Evolutionary conservation across 2,888 invertebrate genomes (phyloP).

Genomic region (Sesia apiformis): DNA sequence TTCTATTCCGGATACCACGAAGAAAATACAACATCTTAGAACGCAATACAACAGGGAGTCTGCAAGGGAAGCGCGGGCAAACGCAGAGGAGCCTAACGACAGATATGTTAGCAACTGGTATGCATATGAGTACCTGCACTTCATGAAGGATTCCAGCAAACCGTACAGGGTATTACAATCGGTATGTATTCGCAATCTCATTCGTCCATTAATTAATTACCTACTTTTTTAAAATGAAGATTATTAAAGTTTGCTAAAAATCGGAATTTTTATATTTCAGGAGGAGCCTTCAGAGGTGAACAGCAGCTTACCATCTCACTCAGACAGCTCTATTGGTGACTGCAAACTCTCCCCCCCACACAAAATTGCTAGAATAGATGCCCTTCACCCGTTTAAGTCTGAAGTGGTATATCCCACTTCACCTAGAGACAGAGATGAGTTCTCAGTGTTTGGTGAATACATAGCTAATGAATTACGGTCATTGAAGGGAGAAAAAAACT

Average conservation of each 20-base stretch:
- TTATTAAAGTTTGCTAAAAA: background rate
- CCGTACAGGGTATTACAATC: conserved; percentile 49
- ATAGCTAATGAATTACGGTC: conserved; percentile 75
- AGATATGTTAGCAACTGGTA: conserved; percentile 70
- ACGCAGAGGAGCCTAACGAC: conserved; percentile 66
- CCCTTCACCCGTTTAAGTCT: conserved; percentile 26
- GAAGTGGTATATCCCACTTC: conserved; percentile 27
- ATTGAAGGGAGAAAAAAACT: conserved; percentile 69
- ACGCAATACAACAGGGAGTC: conserved; percentile 77
- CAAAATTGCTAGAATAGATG: conserved; percentile 39
- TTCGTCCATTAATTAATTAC: too few relatives aligned
- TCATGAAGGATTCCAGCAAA: conserved; percentile 73
- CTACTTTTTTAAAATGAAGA: background rate
- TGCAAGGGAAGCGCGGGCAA: conserved; percentile 66
- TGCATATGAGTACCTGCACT: conserved; percentile 75
- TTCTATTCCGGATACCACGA: conserved; percentile 65
- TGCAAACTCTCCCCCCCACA: conserved; percentile 40
- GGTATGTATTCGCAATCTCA: conserved; percentile 27
- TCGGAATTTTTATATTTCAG: conserved; percentile 28
- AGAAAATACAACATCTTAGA: conserved; percentile 75
- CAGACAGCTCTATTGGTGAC: conserved; percentile 26
- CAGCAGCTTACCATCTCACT: conserved; percentile 21
- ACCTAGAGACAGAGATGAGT: conserved; percentile 60
- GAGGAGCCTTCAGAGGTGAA: conserved; percentile 33
- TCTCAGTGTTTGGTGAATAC: conserved; percentile 75